Evolutionary conservation across 2,888 invertebrate genomes (phyloP), one percentile per base, ranked within the genome.

Genomic region (Philaethria dido): DNA sequence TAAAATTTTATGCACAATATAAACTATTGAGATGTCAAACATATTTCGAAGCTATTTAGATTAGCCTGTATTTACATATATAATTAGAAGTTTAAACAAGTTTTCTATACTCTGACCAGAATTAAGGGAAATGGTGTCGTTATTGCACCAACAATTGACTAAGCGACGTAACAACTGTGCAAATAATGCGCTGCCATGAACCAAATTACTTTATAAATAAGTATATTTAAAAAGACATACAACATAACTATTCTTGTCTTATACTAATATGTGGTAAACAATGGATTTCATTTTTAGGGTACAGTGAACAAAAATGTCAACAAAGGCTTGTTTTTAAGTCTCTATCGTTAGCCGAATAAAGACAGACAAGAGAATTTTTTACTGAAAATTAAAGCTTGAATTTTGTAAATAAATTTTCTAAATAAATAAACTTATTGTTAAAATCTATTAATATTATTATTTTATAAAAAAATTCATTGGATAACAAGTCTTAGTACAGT

Each of bases 131-230:
- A 87, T 82, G 76, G 84, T 87, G 88, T 85, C 87, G 79, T 80
- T 77, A 81, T 82, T 80, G 80, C 81, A 76, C 77, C 74, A 76
- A 80, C 84, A 84, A 83, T 84, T 83, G 83, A 80, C 80, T 76
- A 76, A 83, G 74, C 76, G 29, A 76, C 75, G 67, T 68, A 64
- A 70, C 88, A 89, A 81, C 89, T 89, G 88, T 70, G 78, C 81
- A 88, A 89, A 89, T 80, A 87, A 83, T 68, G 70, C 74, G 76
- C 76, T 79, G 77, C 86, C 85, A 81, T 88, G 86, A 84, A 87
- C 88, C 81, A 88, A 88, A 87, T 88, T 86, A 84, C 80, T 80
- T 75, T 75, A 79, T 76, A 83, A 84, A 83, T 77, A 79, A 72
- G 74, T 80, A 80, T 78, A 80, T 82, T 82, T 83, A 80, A 78